Evolutionary conservation across 1,140 invertebrate genomes (phyloP), one percentile per base, ranked within the genome.

Genomic region (Drosophila tani): DNA sequence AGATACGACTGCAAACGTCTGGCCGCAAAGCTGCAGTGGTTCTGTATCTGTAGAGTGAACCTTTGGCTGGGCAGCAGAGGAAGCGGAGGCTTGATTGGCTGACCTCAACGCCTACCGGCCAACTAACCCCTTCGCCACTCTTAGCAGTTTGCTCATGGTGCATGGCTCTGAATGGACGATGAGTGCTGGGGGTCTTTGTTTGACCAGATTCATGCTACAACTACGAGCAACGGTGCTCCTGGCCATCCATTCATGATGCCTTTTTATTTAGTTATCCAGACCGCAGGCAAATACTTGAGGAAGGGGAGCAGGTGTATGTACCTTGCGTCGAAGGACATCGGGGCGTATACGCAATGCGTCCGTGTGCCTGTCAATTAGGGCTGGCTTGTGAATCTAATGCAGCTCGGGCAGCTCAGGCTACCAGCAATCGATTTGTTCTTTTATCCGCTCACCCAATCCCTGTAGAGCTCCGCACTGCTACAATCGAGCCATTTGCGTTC

Each of bases 261-360:
- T 69, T 80, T 83, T 84, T 88, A 83, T 88, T 80, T 78, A 78
- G 84, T 87, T 80, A 70, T 75, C 45, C 38, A 53, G 63, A 86
- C 78, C 45, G 38, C 57, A 78, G 51, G 68, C 69, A 70, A 58
- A 76, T 57, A 58, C 27, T 45, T 43, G 40, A 51, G 29, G 24
- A 24, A 21, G 8, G 27, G 17, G 17, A 29, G 43, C 29, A 29
- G 21, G 35, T 43, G 8, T 57, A 45, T 43, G 8, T 57, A 45
- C 53, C 35, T 32, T 15, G 17, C 24, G 53, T 27, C 24, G 51
- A n/a, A 59, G 53, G 49, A 35, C 35, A 43, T 59, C 32, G 40
- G 46, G 51, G 69, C 75, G 76, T 75, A 71, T 79, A 75, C 66
- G 81, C 74, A 82, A 82, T 75, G 66, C 53, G 46, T 40, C 51